Evolutionary conservation across 2,797 vertebrate species (phyloP).

Genomic region (Rhinophrynus dorsalis): DNA sequence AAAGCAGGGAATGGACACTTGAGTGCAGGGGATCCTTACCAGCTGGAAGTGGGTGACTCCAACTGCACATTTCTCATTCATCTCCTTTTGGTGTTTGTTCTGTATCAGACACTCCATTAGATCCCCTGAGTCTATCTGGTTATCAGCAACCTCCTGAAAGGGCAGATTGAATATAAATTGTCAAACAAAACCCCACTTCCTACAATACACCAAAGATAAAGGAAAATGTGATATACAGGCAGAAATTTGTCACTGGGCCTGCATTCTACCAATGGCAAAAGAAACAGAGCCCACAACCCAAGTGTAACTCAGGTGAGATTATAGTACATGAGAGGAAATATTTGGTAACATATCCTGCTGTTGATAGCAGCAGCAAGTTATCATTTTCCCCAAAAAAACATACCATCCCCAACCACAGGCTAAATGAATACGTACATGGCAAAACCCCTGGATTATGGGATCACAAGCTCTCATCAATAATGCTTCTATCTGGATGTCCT

Average conservation of each 20-base stretch:
- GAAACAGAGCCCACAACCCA: no score
- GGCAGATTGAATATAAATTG: not conserved
- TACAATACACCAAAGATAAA: no score
- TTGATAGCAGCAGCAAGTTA: no score
- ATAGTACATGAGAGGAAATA: no score
- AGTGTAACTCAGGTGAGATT: no score
- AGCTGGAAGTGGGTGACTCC: conserved; percentile 96
- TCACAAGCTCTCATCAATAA: conserved; percentile 93
- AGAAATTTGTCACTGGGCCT: not conserved
- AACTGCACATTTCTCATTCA: conserved; percentile 92
- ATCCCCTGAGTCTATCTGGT: conserved; percentile 93
- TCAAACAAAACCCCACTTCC: no score
- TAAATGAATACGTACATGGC: conserved; percentile 86
- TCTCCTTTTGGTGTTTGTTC: conserved; percentile 97
- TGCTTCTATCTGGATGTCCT: conserved; percentile 96
- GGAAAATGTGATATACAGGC: no score
- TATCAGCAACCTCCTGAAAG: conserved; percentile 89
- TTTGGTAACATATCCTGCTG: no score
- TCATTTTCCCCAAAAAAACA: no score
- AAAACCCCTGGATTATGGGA: conserved; percentile 87
- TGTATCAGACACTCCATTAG: conserved; percentile 94
- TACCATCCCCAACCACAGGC: no score
- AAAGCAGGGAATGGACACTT: no score
- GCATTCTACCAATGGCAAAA: no score
- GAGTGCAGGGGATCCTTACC: conserved; percentile 76